These are phyloP conservation scores for Sturnira hondurensis DNA, from an alignment of 2,113 vertebrate genomes.

Conservation along the genomic window DNA sequence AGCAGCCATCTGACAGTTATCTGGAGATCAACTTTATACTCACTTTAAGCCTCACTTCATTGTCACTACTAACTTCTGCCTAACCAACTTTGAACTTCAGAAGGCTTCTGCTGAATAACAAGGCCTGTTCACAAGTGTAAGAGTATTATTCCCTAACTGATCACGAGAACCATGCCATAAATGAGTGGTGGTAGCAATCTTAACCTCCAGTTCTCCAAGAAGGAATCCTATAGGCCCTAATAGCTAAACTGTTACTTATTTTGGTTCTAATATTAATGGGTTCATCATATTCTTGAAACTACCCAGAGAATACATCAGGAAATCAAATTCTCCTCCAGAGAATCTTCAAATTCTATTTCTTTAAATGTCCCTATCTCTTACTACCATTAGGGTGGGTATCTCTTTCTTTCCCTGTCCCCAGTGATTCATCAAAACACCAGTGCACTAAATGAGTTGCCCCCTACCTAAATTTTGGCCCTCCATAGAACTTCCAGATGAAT, in stretches of 20 bases:
- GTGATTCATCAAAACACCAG: not conserved
- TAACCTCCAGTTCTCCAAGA: not conserved
- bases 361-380: not conserved
- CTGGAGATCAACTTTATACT: not conserved
- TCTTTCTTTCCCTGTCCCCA: not conserved
- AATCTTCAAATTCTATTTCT: not conserved
- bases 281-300: not conserved
- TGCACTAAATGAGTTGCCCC: not conserved
- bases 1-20: not conserved
- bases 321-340: not conserved
- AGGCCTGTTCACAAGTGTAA: not conserved
- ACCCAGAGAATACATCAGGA: not conserved
- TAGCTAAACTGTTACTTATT: not conserved
- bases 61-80: not conserved
- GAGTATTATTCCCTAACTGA: not conserved
- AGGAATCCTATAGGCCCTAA: not conserved
- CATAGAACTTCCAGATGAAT: not conserved
- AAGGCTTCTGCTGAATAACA: not conserved
- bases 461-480: not conserved
- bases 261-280: not conserved
- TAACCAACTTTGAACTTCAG: not conserved
- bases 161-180: not conserved
- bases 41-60: not conserved
- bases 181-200: not conserved
- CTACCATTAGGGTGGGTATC: not conserved